phyloP scores from a whole-genome alignment of 2,113 vertebrate species.

The Dinomys branickii region DNA sequence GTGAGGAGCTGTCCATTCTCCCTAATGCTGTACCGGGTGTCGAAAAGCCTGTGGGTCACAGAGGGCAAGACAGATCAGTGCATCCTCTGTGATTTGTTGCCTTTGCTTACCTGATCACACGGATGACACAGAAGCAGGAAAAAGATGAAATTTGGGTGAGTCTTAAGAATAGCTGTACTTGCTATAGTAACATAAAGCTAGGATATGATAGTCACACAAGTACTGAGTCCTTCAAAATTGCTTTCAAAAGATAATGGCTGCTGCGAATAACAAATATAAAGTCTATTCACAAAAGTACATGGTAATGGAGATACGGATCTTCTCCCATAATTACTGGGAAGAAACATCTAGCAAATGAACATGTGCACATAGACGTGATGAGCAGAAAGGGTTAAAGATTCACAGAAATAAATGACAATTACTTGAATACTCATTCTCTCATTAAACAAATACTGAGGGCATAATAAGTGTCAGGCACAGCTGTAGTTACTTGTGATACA shows the following conservation, averaged over 20 bases:
- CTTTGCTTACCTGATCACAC: neutral
- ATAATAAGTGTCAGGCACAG: neutral
- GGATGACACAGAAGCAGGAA: neutral
- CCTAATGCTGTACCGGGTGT: constrained; percentile 92
- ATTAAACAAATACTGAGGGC: constrained; percentile 8
- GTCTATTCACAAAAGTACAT: neutral
- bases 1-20: constrained; percentile 95
- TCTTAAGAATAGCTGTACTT: neutral
- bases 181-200: neutral
- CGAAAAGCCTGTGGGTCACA: constrained; percentile 89
- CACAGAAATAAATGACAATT: neutral
- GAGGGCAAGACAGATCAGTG: neutral
- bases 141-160: neutral
- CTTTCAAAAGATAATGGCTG: neutral
- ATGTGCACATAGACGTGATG: neutral
- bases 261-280: neutral
- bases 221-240: neutral
- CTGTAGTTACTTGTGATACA: neutral
- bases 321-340: neutral
- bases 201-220: neutral
- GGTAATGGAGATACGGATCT: neutral
- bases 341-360: neutral
- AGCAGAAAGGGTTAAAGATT: neutral
- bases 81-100: neutral
- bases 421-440: neutral